phyloP scores from a whole-genome alignment of 2,113 vertebrate genomes.

The Coptodon bakossiorum region DNA sequence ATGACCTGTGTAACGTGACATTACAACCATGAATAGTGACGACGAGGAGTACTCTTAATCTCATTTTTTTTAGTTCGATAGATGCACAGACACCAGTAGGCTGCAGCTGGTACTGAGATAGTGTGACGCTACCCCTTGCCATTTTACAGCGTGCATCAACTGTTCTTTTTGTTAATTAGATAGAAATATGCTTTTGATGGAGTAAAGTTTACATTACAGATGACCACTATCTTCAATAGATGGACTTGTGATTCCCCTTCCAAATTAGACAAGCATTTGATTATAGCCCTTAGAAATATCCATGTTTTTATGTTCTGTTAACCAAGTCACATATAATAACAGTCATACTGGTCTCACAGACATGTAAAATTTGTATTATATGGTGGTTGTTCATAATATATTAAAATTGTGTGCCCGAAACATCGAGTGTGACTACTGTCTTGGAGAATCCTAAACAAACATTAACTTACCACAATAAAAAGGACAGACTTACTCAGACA shows the following conservation, averaged over 20 bases:
- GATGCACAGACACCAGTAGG: not conserved
- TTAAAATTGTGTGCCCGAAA: not conserved
- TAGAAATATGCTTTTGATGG: not conserved
- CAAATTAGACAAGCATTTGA: not conserved
- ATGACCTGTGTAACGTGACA: constrained; percentile 53
- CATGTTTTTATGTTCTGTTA: not conserved
- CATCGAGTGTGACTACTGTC: not conserved
- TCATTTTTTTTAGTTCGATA: not conserved
- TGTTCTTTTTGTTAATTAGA: not conserved
- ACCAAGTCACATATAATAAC: not conserved
- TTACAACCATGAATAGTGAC: constrained; percentile 30
- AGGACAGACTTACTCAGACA: not conserved
- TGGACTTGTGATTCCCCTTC: not conserved
- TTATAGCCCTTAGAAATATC: not conserved
- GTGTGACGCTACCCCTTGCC: not conserved
- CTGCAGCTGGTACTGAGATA: not conserved
- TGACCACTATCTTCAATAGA: fast-evolving
- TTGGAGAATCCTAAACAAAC: not conserved
- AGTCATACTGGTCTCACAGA: not conserved
- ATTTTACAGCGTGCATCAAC: not conserved
- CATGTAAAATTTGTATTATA: not conserved
- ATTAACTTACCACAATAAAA: not conserved
- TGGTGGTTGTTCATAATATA: not conserved
- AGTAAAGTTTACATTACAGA: not conserved
- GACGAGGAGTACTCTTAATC: constrained; percentile 9